Evolutionary conservation across 2,888 invertebrate species (phyloP), one percentile per base, ranked within the genome.

Genomic region (Archips crataeganus): DNA sequence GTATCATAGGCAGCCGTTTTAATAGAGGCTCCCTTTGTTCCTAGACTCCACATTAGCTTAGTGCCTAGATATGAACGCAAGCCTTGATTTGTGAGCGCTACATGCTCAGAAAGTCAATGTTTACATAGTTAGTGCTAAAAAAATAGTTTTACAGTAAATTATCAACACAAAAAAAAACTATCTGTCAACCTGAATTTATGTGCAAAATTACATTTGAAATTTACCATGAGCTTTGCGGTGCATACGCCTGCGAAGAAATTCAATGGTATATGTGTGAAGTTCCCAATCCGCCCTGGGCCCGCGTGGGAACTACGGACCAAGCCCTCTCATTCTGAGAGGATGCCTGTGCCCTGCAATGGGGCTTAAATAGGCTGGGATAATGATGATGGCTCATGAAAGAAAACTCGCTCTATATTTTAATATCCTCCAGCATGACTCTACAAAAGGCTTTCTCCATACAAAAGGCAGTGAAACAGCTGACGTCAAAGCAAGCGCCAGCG

Each of bases 11-110:
- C 61, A 70, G 51, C 47, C 74, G 23, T 69, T 76, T 80, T 81
- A 82, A 81, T 83, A 78, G 79, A 68, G 63, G 77, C 76, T 81
- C 77, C 77, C 83, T 85, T 85, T 85, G 85, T 85, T 85, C 81
- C 77, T 74, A 76, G 75, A 77, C 77, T 66, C 47, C 78, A 79
- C 77, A 81, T 80, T 67, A 79, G 76, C 80, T 77, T 77, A 77
- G 79, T 78, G 80, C 80, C 60, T 61, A 74, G 73, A 77, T 77
- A 75, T 76, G 76, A 76, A 78, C 77, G 78, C 77, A 76, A 73
- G 78, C 72, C 77, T 79, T 81, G 82, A 84, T 84, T 83, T 82
- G 79, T 79, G 71, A 75, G 47, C 49, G 75, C 72, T 75, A 77
- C 74, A 76, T 69, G 66, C 54, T 32, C 8, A 42, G 47, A 36